A percentile compares a stretch with the other conserved stretches of the same genome.
phyloP scores from a whole-genome alignment of 64 coral and sea anemone genomes.

The Stichodactyla mertensii region DNA sequence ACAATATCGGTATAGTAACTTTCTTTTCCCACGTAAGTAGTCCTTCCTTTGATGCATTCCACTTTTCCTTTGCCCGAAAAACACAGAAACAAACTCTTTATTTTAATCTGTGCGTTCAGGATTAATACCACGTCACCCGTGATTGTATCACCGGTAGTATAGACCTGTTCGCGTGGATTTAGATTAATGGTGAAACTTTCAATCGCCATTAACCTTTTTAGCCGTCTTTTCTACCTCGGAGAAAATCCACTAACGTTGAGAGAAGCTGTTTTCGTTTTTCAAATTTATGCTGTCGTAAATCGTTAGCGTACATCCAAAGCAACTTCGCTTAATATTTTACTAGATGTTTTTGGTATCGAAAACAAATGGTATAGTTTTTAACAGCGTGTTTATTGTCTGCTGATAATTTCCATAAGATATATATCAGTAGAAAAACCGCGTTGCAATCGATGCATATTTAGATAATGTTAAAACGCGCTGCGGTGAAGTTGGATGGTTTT shows the following conservation, averaged over 20 bases:
- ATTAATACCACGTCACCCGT: background rate
- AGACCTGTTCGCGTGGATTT: background rate
- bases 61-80: slow-evolving; percentile 18
- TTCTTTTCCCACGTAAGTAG: slow-evolving; percentile 5
- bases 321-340: background rate
- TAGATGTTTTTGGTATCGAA: background rate
- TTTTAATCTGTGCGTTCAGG: background rate
- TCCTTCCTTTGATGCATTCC: background rate
- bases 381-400: background rate
- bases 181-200: slow-evolving; percentile 8
- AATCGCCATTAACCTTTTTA: background rate
- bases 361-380: background rate
- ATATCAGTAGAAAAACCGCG: background rate
- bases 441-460: background rate
- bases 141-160: background rate
- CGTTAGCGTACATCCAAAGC: background rate
- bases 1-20: background rate
- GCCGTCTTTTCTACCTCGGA: background rate
- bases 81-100: background rate
- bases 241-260: background rate
- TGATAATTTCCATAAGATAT: background rate
- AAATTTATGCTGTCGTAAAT: background rate
- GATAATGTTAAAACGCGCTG: background rate
- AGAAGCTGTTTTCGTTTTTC: background rate
- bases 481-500: background rate